Evolutionary conservation across 2,113 vertebrate genomes (phyloP).

Genomic region (Carlito syrichta): DNA sequence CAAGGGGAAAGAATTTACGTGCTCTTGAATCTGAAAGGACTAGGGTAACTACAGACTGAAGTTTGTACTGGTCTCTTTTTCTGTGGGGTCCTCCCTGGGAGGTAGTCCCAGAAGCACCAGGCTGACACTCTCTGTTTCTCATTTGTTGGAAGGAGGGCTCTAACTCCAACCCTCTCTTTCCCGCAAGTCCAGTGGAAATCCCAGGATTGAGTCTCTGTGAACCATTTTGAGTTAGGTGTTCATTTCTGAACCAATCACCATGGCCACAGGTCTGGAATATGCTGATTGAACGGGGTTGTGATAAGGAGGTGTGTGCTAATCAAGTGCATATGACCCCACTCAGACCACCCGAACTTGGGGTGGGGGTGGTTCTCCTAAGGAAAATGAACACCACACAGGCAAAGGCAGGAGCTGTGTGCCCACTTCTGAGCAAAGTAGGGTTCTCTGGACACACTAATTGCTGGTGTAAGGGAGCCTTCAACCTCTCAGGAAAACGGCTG

Average conservation of each 20-base stretch:
- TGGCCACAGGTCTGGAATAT: background rate
- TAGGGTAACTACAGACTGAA: background rate
- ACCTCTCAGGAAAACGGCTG: background rate
- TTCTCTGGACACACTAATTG: background rate
- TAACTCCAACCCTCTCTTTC: background rate
- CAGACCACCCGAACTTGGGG: background rate
- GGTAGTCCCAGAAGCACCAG: background rate
- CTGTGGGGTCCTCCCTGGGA: rapidly evolving
- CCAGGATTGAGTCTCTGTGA: background rate
- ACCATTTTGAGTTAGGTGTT: background rate
- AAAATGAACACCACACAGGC: background rate
- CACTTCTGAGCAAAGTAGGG: background rate
- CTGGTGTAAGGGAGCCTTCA: background rate
- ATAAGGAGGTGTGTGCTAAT: background rate
- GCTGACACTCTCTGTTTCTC: background rate
- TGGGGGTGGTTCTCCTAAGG: background rate
- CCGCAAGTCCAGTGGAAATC: background rate
- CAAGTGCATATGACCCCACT: too few relatives aligned
- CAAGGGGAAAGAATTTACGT: background rate
- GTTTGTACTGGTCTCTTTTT: background rate
- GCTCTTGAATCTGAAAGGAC: background rate
- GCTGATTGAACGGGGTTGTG: background rate
- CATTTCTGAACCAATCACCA: background rate
- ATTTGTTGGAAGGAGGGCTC: background rate
- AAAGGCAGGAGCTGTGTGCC: background rate